Evolutionary conservation across 2,113 vertebrate genomes (phyloP).

Genomic region (Corynorhinus townsendii): DNA sequence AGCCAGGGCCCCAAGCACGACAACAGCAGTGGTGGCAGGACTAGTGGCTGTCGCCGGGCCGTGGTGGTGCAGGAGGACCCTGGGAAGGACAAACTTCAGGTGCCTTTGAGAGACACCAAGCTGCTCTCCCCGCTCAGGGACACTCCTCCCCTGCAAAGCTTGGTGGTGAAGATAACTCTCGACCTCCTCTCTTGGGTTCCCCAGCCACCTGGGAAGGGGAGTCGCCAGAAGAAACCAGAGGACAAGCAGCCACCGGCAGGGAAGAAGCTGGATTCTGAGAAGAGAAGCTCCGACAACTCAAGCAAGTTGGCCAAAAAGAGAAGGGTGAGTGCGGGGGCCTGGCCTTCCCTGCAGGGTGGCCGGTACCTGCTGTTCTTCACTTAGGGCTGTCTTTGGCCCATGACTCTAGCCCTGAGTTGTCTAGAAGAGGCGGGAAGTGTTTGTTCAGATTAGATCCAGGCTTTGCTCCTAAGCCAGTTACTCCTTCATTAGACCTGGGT

Average conservation of each 20-base stretch:
- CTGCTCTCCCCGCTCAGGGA: conserved; percentile 61
- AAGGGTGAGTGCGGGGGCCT: conserved; percentile 74
- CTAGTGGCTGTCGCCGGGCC: conserved; percentile 65
- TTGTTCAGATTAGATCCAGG: neutral
- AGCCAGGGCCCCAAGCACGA: conserved; percentile 50
- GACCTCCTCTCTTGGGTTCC: conserved; percentile 87
- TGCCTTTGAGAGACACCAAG: conserved; percentile 69
- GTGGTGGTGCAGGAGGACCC: conserved; percentile 62
- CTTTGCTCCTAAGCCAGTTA: neutral
- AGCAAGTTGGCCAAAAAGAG: conserved; percentile 82
- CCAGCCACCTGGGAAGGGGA: conserved; percentile 54
- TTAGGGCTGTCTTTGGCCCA: neutral
- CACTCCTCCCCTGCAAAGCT: neutral
- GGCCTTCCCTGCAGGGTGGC: accelerated
- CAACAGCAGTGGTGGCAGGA: conserved; percentile 7
- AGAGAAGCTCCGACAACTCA: conserved; percentile 50
- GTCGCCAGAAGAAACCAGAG: conserved; percentile 47
- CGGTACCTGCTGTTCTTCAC: accelerated
- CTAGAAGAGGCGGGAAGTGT: neutral
- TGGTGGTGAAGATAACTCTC: conserved; percentile 91
- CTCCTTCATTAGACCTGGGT: neutral
- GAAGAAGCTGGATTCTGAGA: conserved; percentile 75
- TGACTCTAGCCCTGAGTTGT: neutral
- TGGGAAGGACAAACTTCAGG: conserved; percentile 68
- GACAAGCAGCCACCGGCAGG: conserved; percentile 4